Base-by-base conservation (phyloP, 2,797 vertebrate genomes). In the Nothura maculosa region DNA sequence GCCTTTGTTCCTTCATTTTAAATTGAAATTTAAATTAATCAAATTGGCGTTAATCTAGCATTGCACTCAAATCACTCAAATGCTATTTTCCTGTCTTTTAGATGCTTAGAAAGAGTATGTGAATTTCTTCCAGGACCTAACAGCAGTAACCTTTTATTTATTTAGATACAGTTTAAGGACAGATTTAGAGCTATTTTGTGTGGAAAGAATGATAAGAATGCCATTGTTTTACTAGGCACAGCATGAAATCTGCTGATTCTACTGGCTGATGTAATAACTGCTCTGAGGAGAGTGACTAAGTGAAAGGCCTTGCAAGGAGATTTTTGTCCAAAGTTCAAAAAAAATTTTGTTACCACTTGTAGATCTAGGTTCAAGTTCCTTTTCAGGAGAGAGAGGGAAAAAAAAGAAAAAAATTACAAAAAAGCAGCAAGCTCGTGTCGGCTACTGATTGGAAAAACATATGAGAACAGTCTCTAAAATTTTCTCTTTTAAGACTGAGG, bases 371-470 rank as follows among this genome's bases (percentile, higher is more conserved):
- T 88, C 43, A 75, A n/a, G 57, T 42, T 78, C 25, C 45, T 32
- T 72, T 90, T 70, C 28, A 18, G 55, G 22, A 13, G 12, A 14
- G 40, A 40, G 40, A 14, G 40, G 14, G 12, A 14, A 52, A 47
- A 47, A 20, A 47, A 30, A 50, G 48, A 79, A 25, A 77, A 43
- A 55, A 54, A 12, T 40, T 40, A 40, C 40, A 40, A 40, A 40
- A 40, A 40, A 40, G 22, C 11, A 48, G 47, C 10, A 24, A 48
- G 22, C 47, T 48, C 8, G 14, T 13, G 18, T 38, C 83, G 81
- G 81, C 60, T 62, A 60, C 28, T 91, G 88, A 86, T 10, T 55
- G 36, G 55, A 86, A 94, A 93, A 93, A 83, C 74, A 85, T 63
- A 82, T n/a, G 42, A 50, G 57, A 89, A 55, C 27, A 5, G 63